phyloP scores from a whole-genome alignment of 2,797 vertebrate genomes.

The Megaceryle alcyon region DNA sequence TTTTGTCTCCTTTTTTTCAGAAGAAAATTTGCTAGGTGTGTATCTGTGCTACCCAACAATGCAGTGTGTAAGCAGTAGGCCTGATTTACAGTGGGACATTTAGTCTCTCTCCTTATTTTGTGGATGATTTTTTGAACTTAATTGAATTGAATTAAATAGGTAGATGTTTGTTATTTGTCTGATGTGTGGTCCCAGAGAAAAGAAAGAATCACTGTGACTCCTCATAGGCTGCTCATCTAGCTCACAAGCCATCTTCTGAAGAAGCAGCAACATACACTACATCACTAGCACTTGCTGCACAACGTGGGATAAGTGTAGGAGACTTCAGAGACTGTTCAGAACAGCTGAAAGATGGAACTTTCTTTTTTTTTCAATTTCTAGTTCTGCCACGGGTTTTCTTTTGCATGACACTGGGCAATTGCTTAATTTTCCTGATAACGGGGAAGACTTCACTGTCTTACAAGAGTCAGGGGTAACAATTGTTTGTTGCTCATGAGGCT shows the following conservation, averaged over 20 bases:
- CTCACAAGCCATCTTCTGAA: background rate
- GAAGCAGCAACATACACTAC: background rate
- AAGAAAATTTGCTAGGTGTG: slow-evolving; percentile 30
- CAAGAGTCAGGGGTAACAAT: background rate
- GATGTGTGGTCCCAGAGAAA: background rate
- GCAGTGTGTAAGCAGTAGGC: background rate
- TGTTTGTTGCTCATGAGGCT: background rate
- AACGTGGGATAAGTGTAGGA: background rate
- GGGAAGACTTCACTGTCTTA: background rate
- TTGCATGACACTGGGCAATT: background rate
- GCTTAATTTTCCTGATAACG: background rate
- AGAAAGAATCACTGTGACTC: background rate
- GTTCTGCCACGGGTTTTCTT: background rate
- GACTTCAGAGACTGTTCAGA: background rate
- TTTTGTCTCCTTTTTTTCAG: slow-evolving; percentile 20
- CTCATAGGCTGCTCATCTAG: background rate
- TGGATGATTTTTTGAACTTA: background rate
- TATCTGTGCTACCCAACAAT: background rate
- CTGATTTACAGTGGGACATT: background rate
- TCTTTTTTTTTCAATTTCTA: background rate
- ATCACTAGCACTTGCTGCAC: background rate
- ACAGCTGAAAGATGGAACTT: background rate
- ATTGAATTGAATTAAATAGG: background rate
- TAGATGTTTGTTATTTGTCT: background rate
- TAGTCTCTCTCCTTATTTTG: background rate